phyloP scores from a whole-genome alignment of 2,797 vertebrate species.

The Platalea minor region DNA sequence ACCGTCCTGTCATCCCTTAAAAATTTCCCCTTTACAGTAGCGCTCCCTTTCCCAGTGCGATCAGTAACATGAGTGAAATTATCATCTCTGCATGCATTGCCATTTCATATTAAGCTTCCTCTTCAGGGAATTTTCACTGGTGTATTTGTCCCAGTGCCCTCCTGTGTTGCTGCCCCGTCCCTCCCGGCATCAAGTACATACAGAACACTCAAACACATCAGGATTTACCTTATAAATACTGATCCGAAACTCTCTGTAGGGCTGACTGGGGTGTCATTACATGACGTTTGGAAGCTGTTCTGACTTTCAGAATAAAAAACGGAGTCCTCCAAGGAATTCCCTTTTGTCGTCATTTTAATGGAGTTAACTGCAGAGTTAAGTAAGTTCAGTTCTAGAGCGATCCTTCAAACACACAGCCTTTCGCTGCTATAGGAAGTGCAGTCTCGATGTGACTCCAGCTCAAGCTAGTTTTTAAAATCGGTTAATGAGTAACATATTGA shows the following conservation, averaged over 20 bases:
- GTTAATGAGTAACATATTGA: constrained; percentile 77
- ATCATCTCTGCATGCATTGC: background rate
- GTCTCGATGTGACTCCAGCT: constrained; percentile 28
- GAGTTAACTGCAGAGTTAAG: background rate
- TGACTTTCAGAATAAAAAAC: constrained; percentile 47
- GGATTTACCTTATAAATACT: constrained; percentile 72
- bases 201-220: background rate
- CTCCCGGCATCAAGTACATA: background rate
- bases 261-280: background rate
- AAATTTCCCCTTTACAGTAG: background rate
- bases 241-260: constrained; percentile 54
- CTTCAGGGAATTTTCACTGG: background rate
- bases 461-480: background rate
- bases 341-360: constrained; percentile 60
- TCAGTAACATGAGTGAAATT: background rate
- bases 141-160: background rate
- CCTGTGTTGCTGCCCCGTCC: background rate
- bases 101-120: background rate
- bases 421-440: constrained; percentile 34
- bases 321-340: constrained; percentile 8
- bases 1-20: background rate
- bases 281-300: background rate
- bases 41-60: background rate
- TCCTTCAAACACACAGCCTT: background rate
- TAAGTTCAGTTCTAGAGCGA: background rate